Conservation (phyloP, 1,140 invertebrate genomes). For the Maconellicoccus hirsutus region DNA sequence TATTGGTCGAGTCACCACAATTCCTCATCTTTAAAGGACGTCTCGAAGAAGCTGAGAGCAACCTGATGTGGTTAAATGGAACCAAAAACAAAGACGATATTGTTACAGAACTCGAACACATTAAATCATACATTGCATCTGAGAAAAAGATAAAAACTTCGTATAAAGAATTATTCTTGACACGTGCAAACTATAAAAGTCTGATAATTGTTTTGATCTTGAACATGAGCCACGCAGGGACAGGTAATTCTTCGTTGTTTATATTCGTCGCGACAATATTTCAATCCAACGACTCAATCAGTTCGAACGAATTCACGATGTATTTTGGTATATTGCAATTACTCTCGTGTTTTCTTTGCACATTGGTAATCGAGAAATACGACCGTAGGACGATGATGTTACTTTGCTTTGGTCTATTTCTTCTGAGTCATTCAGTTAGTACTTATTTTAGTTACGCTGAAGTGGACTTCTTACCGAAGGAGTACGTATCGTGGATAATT, state of each 20-base stretch:
- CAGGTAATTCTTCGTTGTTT: constrained; percentile 29
- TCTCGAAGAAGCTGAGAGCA: neutral
- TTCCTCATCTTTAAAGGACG: neutral
- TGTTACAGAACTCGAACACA: neutral
- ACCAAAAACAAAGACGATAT: neutral
- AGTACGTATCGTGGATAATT: too few species aligned
- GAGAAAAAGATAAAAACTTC: constrained; percentile 34
- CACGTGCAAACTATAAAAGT: constrained; percentile 37
- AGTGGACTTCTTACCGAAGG: neutral
- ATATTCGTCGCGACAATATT: constrained; percentile 33
- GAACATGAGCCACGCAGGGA: constrained; percentile 24
- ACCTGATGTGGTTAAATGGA: neutral
- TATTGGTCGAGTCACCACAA: neutral
- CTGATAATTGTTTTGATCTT: constrained; percentile 39
- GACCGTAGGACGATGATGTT: neutral
- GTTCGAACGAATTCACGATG: constrained; percentile 27
- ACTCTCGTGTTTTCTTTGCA: constrained; percentile 37
- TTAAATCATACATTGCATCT: neutral
- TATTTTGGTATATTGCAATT: constrained; percentile 31
- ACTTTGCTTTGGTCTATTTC: neutral
- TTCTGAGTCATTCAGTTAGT: neutral
- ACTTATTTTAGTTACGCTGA: neutral
- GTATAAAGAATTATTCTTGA: constrained; percentile 37
- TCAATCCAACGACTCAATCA: constrained; percentile 20
- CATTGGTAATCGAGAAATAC: constrained; percentile 36